phyloP scores from a whole-genome alignment of 2,888 invertebrate species.

The Apotomis betuletana region DNA sequence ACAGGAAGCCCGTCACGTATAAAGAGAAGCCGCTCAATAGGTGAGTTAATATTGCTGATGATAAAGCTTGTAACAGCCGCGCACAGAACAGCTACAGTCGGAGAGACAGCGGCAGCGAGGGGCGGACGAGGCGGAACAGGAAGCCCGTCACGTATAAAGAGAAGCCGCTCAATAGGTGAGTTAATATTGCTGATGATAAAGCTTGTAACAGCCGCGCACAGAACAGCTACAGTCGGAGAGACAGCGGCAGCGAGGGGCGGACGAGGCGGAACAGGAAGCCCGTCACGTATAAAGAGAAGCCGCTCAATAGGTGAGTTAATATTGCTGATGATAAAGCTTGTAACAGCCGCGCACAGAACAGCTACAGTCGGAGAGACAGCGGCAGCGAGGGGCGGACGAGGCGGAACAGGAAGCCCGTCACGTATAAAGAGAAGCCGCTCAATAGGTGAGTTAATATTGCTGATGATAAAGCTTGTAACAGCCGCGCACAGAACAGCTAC shows the following conservation, averaged over 20 bases:
- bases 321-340: background rate
- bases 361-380: background rate
- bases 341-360: background rate
- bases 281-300: slow-evolving; percentile 73
- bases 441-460: slow-evolving; percentile 61
- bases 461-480: too few relatives aligned
- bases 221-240: background rate
- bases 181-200: background rate
- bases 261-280: slow-evolving; percentile 61
- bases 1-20: slow-evolving; percentile 66
- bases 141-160: slow-evolving; percentile 72
- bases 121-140: slow-evolving; percentile 60
- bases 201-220: background rate
- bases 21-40: slow-evolving; percentile 75
- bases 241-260: slow-evolving; percentile 50
- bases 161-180: slow-evolving; percentile 71
- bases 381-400: slow-evolving; percentile 56
- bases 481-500: background rate
- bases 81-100: background rate
- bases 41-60: slow-evolving; percentile 49
- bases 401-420: slow-evolving; percentile 61
- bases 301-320: slow-evolving; percentile 68
- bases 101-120: slow-evolving; percentile 43
- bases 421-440: slow-evolving; percentile 74
- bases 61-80: too few relatives aligned